Base-by-base conservation (phyloP, 2,888 invertebrate species). In the Epinotia brunnichana region DNA sequence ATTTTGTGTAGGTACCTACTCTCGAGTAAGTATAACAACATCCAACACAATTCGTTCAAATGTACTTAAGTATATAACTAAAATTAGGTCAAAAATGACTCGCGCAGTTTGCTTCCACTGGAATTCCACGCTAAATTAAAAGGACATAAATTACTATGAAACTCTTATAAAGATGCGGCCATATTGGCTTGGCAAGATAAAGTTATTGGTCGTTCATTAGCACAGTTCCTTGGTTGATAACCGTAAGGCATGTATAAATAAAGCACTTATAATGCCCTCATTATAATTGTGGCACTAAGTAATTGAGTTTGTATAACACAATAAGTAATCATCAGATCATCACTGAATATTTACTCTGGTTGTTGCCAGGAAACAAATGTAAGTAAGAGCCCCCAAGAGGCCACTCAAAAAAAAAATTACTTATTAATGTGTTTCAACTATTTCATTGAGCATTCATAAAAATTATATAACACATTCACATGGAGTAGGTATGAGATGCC, bases 241-340 rank as follows among this genome's bases (percentile, higher is more conserved):
- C 56, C 48, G 66, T 57, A 39, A 62, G 69, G 54, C 64, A 72
- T 75, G 74, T 77, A 74, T 75, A 71, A 68, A 64, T 68, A 74
- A 74, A 57, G 35, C 74, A 69, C 66, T n/a, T 72, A 74, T 71
- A 70, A 76, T 75, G 74, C 5, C 78, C 81, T 75, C 78, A 77
- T 81, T 80, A 77, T 62, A 64, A 68, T 56, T 70, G n/a, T n/a
- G 61, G 74, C 74, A 41, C 44, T 68, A 57, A 61, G 35, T 70
- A 57, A 64, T 72, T 67, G 44, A 59, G 67, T 68, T 68, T 72
- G 74, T 74, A 56, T 11, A 72, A 48, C 62, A 56, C 67, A 75
- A 73, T 54, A 64, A 39, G 35, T 39, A 44, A 67, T 48, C 54
- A 10, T 29, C 3, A 13, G 29, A 67, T 48, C 54, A 10, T 29